Base-by-base conservation (phyloP, 2,113 vertebrate species). In the Amblyopsis rosae region DNA sequence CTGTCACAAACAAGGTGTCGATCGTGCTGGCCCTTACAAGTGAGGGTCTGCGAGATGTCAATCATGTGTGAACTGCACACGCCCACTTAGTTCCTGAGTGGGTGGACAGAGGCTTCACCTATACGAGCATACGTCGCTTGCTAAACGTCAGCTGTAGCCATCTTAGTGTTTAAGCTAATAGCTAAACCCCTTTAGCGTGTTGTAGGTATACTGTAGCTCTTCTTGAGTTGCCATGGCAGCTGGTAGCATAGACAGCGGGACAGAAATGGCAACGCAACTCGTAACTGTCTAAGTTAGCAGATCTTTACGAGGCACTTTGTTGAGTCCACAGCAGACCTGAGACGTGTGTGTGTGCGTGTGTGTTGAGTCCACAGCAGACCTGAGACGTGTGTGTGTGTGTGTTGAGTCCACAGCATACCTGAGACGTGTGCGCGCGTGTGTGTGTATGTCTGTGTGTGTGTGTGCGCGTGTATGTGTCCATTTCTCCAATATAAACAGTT, bases 401-500 rank as follows among this genome's bases (percentile, higher is more conserved):
- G 58, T 60, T 19, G 19, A 19, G 2, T 19, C 19, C 19, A 19
- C 19, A 19, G 19, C 19, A 19, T 1, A 19, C 19, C 19, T 19
- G 19, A 19, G 19, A 19, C 19, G 32, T 57, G 32, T 35, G 57
- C 33, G 57, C 2, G 26, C 6, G 55, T 57, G 55, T 6, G 55
- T 57, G 55, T 57, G 55, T 57, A 7, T 57, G 55, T 57, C 8
- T 57, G 55, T 57, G 56, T 58, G 56, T 32, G 56, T 58, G 56
- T 58, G 58, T 45, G 58, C 8, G 58, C 5, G 57, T 3, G 41
- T n/a, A 13, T n/a, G 35, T 16, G 59, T 35, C 12, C 13, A 10
- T 4, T 6, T 47, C 6, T 50, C 55, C 35, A 58, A 47, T 67
- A 49, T 80, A 87, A 86, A 87, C 76, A 87, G 61, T 82, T 75